phyloP scores from a whole-genome alignment of 2,113 vertebrate species.

The Nymphicus hollandicus region DNA sequence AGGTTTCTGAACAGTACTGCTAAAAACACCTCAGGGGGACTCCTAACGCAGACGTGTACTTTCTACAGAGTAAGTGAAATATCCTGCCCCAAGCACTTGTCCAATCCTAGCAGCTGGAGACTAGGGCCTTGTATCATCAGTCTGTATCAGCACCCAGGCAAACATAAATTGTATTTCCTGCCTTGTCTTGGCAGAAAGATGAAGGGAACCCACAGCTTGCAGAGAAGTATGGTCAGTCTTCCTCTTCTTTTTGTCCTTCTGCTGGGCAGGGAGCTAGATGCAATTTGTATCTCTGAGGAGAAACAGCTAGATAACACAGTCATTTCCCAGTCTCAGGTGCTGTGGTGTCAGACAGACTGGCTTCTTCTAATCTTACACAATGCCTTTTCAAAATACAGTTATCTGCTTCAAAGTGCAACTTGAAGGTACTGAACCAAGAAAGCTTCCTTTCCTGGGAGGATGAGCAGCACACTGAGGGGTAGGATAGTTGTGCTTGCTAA shows the following conservation, averaged over 20 bases:
- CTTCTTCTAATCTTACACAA: neutral
- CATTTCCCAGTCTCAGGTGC: neutral
- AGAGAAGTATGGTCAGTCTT: neutral
- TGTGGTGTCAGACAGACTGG: neutral
- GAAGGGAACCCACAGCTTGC: neutral
- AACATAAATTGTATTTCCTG: neutral
- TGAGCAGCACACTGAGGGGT: neutral
- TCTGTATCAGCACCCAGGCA: neutral
- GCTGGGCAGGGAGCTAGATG: neutral
- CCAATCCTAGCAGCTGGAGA: neutral
- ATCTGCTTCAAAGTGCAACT: neutral
- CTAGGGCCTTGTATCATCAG: rapidly evolving
- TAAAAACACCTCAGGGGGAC: neutral
- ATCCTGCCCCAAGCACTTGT: neutral
- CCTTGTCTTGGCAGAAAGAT: neutral
- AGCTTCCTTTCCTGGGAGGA: neutral
- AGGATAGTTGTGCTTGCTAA: neutral
- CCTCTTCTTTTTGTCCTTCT: neutral
- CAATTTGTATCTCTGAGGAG: neutral
- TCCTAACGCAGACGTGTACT: neutral
- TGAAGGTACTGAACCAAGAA: neutral
- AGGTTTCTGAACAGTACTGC: neutral
- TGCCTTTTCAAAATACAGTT: neutral
- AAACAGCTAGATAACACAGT: neutral
- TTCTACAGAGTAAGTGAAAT: neutral